Evolutionary conservation across 2,113 vertebrate species (phyloP).

Genomic region (Semnornis frantzii): DNA sequence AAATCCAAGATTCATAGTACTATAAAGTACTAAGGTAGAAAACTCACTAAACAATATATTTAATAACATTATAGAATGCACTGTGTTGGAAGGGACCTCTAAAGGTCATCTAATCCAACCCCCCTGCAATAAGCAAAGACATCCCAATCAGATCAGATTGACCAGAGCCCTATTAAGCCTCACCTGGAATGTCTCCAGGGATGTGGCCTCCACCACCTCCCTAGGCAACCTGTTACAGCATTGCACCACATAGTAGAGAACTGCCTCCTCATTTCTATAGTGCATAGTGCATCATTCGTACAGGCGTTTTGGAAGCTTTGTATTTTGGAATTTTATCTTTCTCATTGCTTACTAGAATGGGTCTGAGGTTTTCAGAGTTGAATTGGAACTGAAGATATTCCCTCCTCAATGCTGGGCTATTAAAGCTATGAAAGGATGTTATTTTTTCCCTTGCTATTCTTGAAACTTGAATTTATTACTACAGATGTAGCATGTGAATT

Average conservation of each 20-base stretch:
- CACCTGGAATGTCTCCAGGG: too few relatives aligned
- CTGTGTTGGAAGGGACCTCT: too few relatives aligned
- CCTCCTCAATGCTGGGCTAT: not conserved
- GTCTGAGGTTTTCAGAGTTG: not conserved
- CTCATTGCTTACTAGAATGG: not conserved
- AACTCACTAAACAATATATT: not conserved
- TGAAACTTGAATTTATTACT: not conserved
- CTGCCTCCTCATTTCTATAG: not conserved
- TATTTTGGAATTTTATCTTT: not conserved
- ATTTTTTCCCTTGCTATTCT: not conserved
- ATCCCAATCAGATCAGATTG: too few relatives aligned
- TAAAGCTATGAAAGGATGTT: not conserved
- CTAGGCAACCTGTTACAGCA: too few relatives aligned
- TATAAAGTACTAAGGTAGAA: not conserved
- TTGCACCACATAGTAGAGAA: too few relatives aligned
- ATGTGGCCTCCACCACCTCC: too few relatives aligned
- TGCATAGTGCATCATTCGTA: not conserved
- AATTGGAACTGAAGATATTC: not conserved
- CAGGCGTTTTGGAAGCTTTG: not conserved
- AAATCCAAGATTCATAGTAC: not conserved
- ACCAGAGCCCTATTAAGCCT: too few relatives aligned
- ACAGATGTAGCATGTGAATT: not conserved
- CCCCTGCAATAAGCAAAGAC: too few relatives aligned
- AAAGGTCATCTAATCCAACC: too few relatives aligned
- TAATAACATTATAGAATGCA: not conserved